Base-by-base conservation (phyloP, 2,888 invertebrate species). In the Mimas tiliae region DNA sequence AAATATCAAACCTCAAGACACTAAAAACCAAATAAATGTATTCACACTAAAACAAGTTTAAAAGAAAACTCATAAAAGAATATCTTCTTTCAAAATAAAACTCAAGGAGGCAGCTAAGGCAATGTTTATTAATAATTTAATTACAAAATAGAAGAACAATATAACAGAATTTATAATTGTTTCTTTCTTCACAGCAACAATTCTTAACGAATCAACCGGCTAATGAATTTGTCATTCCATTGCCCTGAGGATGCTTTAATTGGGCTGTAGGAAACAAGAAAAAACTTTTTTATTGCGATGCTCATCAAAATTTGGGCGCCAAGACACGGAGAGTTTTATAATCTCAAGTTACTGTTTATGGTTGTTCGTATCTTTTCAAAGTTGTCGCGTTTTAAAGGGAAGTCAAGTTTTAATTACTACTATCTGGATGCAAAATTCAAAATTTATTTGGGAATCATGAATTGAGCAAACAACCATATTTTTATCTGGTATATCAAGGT, bases 241-340 rank as follows among this genome's bases (percentile, higher is more conserved):
- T 72, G 72, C 69, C 65, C 70, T 70, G 68, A 68, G 71, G 78
- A 77, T 76, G 76, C 75, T 83, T 84, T 87, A 87, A 88, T 88
- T 87, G 83, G 81, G 72, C 79, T 70, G 77, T 79, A 78, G 74
- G 77, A 77, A 80, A 80, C 72, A 80, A 70, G 66, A 65, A 64
- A 63, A 83, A 58, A 64, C 67, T 77, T 86, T 87, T 86, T 83
- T 85, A 85, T 84, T 84, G 77, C 82, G 79, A 82, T 77, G 74
- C 74, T 85, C 84, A 87, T 87, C 85, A 86, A 88, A 89, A 88
- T 81, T 81, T 81, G 72, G 72, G 71, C 75, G 72, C 71, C 74
- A 63, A 74, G 78, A 79, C 70, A 62, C 64, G 66, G 67, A 72
- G 75, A 84, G 71, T 85, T 88, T 82, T 81, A 80, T 80, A 74